phyloP scores from a whole-genome alignment of 1,140 invertebrate genomes.

The Musca domestica region DNA sequence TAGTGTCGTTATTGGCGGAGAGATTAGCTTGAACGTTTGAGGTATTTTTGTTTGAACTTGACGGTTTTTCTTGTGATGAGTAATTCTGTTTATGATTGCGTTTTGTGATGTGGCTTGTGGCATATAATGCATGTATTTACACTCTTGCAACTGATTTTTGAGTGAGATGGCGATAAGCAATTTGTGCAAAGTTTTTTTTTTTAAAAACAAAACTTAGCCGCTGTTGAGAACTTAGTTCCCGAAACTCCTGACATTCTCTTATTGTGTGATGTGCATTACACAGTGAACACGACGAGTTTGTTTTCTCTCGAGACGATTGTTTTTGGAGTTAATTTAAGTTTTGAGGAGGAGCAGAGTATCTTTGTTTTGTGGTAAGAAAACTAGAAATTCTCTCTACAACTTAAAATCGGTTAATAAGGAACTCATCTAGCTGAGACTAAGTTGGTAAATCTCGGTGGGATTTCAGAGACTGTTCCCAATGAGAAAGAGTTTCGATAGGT shows the following conservation, averaged over 20 bases:
- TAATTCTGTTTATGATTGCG: neutral
- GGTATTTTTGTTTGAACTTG: neutral
- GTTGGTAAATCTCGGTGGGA: neutral
- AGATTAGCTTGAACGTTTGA: neutral
- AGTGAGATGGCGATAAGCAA: neutral
- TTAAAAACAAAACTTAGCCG: neutral
- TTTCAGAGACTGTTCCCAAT: slow-evolving; percentile 17
- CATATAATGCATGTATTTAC: neutral
- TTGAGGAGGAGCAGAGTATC: neutral
- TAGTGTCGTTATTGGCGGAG: neutral
- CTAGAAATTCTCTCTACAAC: neutral
- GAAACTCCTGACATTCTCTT: neutral
- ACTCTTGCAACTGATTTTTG: neutral
- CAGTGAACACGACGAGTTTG: neutral
- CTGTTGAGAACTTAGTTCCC: neutral
- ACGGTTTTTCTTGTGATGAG: neutral
- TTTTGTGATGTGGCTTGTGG: neutral
- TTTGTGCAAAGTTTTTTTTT: neutral
- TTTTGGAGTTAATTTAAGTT: neutral
- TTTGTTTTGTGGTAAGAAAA: neutral
- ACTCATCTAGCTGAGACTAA: neutral
- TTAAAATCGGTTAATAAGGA: neutral
- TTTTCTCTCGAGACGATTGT: neutral
- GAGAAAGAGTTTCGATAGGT: neutral
- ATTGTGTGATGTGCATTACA: neutral